Conservation (phyloP, 2,888 invertebrate genomes). For the Mechanitis mazaeus region DNA sequence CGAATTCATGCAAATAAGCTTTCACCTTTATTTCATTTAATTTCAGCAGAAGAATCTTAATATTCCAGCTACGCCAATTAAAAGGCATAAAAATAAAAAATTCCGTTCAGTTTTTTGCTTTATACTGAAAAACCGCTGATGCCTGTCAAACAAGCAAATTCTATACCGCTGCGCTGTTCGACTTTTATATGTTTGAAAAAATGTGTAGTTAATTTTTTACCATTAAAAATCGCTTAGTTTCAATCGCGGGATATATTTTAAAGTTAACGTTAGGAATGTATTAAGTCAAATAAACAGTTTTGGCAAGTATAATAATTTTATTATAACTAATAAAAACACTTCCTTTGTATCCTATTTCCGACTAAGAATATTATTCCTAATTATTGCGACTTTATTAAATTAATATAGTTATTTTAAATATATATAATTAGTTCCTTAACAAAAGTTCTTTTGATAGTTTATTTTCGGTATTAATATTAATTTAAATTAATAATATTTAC, state of each 20-base stretch:
- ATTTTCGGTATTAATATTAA: no score
- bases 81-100: not conserved
- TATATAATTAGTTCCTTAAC: no score
- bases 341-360: no score
- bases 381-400: no score
- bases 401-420: no score
- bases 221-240: not conserved
- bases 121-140: not conserved
- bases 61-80: not conserved
- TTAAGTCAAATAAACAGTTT: no score
- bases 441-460: no score
- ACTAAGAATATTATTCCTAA: no score
- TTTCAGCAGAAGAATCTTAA: not conserved
- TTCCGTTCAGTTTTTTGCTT: not conserved
- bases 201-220: not conserved
- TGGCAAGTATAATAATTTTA: no score
- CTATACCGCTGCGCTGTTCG: not conserved
- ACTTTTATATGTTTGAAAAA: not conserved
- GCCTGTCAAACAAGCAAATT: slow-evolving; percentile 1
- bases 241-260: not conserved
- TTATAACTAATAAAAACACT: no score
- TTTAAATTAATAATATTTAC: no score
- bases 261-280: no score
- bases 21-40: slow-evolving; percentile 6
- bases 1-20: not conserved